phyloP scores from a whole-genome alignment of 2,797 vertebrate species.

The Lagodon rhomboides region DNA sequence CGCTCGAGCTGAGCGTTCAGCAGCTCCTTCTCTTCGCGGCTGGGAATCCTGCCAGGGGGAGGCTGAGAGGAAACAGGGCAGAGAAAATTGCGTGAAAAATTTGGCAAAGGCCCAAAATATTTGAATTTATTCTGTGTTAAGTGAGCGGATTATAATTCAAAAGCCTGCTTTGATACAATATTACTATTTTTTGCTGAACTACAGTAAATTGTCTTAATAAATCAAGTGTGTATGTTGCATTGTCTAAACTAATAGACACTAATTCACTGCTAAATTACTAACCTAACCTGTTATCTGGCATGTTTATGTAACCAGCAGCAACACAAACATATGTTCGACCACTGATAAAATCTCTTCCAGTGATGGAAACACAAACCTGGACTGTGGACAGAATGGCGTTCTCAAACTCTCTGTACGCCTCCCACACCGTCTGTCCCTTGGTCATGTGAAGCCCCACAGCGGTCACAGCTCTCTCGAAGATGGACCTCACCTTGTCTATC shows the following conservation, averaged over 20 bases:
- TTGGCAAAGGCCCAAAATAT: conserved; percentile 8
- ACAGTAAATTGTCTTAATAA: background rate
- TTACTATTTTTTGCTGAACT: background rate
- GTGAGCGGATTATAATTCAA: background rate
- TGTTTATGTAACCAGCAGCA: background rate
- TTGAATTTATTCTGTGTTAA: background rate
- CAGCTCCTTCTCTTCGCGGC: conserved; percentile 91
- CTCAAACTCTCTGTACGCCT: conserved; percentile 97
- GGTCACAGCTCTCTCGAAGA: conserved; percentile 94
- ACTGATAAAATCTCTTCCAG: background rate
- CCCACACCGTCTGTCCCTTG: conserved; percentile 94
- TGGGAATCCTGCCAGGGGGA: conserved; percentile 89
- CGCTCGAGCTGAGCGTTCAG: conserved; percentile 91
- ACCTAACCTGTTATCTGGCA: background rate
- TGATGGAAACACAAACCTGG: conserved; percentile 86
- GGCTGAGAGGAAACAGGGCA: conserved; percentile 84
- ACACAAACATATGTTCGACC: background rate
- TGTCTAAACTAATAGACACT: background rate
- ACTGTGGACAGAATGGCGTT: conserved; percentile 93
- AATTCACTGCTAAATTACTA: too few species aligned
- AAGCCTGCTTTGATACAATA: conserved; percentile 5
- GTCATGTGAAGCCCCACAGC: conserved; percentile 95
- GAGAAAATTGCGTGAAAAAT: conserved; percentile 39
- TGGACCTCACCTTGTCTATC: conserved; percentile 90
- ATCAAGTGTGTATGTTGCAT: background rate